A percentile compares a stretch with the other conserved stretches of the same genome.
These are phyloP conservation scores for Egretta garzetta DNA, from an alignment of 2,113 vertebrate species.

Conservation along the genomic window DNA sequence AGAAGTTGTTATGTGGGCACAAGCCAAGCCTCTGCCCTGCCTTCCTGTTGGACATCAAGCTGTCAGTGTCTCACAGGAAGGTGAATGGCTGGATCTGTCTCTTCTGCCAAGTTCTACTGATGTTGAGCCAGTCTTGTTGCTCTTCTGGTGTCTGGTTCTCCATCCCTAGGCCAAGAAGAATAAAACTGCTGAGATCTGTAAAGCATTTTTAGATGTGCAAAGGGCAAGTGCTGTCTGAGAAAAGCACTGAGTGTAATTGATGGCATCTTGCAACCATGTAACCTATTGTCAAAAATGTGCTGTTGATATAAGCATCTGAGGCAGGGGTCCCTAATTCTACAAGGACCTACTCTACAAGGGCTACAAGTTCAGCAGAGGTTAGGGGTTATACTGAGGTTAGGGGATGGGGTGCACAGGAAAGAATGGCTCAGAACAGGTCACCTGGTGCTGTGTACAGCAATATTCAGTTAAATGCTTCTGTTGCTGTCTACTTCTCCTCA, in stretches of 20 bases:
- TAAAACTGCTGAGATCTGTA: not conserved
- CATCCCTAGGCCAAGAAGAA: not conserved
- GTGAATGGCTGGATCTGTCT: not conserved
- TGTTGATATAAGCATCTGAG: not conserved
- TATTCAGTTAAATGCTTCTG: not conserved
- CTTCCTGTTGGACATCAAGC: not conserved
- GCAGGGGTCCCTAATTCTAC: not conserved
- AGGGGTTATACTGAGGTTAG: not conserved
- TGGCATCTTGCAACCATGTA: not conserved
- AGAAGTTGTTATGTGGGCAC: not conserved
- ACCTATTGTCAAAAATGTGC: not conserved
- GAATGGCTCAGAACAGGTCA: not conserved
- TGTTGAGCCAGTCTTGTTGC: not conserved
- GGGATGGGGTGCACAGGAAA: not conserved
- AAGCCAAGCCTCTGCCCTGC: not conserved
- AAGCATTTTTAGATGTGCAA: not conserved
- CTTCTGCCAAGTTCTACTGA: not conserved
- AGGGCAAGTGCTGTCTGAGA: not conserved
- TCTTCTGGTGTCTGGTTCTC: not conserved
- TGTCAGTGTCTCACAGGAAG: not conserved
- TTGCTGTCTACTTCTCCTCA: not conserved
- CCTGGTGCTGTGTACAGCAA: rapidly evolving
- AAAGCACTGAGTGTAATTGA: not conserved
- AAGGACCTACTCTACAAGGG: not conserved
- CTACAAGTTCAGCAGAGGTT: not conserved